phyloP scores from a whole-genome alignment of 2,888 invertebrate genomes.

The Galeopsomyia nigrocyanea region DNA sequence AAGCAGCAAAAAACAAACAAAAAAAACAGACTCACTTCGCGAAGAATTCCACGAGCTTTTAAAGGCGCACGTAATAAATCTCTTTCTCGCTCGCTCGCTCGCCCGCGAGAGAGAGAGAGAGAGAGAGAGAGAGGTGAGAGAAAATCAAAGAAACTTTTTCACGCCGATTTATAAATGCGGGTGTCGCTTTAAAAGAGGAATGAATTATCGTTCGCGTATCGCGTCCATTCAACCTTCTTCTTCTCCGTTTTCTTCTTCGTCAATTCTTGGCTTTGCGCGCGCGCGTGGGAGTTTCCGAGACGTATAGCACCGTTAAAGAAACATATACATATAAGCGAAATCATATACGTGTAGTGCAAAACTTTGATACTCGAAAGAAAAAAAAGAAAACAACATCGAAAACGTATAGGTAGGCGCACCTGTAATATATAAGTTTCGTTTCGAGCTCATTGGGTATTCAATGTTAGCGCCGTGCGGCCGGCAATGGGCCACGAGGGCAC shows the following conservation, averaged over 20 bases:
- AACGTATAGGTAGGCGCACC: slow-evolving; percentile 26
- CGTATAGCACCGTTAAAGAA: slow-evolving; percentile 28
- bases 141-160: slow-evolving; percentile 40
- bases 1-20: too few relatives aligned
- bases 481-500: slow-evolving; percentile 57
- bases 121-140: slow-evolving; percentile 37
- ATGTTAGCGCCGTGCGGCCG: slow-evolving; percentile 58
- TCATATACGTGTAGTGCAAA: too few relatives aligned
- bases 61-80: not conserved
- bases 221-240: slow-evolving; percentile 57
- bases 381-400: too few relatives aligned
- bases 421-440: not conserved
- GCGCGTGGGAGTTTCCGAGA: slow-evolving; percentile 58
- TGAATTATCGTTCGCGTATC: slow-evolving; percentile 66
- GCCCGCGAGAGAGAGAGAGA: slow-evolving; percentile 9
- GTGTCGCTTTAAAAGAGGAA: slow-evolving; percentile 59
- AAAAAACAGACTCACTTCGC: too few relatives aligned
- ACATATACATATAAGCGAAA: not conserved
- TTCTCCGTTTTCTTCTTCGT: slow-evolving; percentile 55
- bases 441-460: slow-evolving; percentile 61
- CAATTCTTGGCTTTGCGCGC: slow-evolving; percentile 63
- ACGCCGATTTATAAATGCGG: slow-evolving; percentile 30
- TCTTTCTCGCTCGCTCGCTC: slow-evolving; percentile 3
- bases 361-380: too few relatives aligned
- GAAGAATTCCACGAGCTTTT: too few relatives aligned